These are phyloP conservation scores for Xenops minutus DNA, from an alignment of 2,797 vertebrate species.

Conservation along the genomic window DNA sequence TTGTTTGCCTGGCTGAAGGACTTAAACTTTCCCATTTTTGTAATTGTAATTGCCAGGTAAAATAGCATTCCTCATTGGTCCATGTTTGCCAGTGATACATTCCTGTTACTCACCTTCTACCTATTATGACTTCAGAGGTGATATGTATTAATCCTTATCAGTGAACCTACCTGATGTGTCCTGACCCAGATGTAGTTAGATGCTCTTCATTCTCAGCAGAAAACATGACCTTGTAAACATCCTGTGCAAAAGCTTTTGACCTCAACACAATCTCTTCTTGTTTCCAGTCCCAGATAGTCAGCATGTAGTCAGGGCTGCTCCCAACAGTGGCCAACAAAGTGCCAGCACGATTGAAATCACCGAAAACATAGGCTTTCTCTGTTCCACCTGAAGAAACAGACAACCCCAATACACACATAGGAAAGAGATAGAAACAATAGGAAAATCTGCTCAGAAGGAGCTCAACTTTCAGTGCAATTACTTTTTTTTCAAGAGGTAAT, in stretches of 20 bases:
- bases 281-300: conserved; percentile 94
- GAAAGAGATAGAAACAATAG: background rate
- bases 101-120: background rate
- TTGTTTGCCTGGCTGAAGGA: background rate
- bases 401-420: background rate
- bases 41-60: background rate
- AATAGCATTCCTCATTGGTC: background rate
- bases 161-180: conserved; percentile 88
- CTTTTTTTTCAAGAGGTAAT: background rate
- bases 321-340: conserved; percentile 87
- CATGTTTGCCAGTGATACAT: background rate
- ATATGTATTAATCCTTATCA: background rate
- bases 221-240: conserved; percentile 89
- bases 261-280: conserved; percentile 84
- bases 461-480: background rate
- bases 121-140: background rate
- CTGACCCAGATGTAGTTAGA: conserved; percentile 86
- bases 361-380: conserved; percentile 78
- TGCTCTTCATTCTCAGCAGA: conserved; percentile 85
- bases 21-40: background rate
- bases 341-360: conserved; percentile 86
- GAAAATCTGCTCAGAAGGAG: background rate
- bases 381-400: conserved; percentile 81
- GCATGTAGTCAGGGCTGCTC: conserved; percentile 83
- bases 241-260: conserved; percentile 89